Percentiles rank a stretch among this genome's conserved stretches.
Conservation (phyloP, 2,888 invertebrate species). For the Aleiodes alternator region DNA sequence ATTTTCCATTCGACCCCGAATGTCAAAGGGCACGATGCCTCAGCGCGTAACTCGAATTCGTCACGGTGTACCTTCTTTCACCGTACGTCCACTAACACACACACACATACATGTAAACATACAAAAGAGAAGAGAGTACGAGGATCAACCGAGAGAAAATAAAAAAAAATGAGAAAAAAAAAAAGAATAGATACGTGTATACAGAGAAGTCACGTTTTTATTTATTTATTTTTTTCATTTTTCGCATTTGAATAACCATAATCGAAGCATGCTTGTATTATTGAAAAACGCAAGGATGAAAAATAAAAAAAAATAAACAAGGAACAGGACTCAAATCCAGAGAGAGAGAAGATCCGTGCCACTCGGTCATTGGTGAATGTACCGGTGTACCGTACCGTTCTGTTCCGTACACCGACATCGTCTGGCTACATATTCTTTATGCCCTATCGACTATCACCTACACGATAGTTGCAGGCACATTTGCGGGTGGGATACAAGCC, state of each 20-base stretch:
- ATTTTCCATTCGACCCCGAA: slow-evolving; percentile 32
- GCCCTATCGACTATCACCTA: slow-evolving; percentile 47
- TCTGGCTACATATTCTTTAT: slow-evolving; percentile 31
- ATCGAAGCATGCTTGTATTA: slow-evolving; percentile 16
- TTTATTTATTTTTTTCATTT: slow-evolving; percentile 14
- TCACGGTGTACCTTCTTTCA: slow-evolving; percentile 33
- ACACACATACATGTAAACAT: not conserved
- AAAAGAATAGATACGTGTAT: not conserved
- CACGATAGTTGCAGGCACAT: not conserved
- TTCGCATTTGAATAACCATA: slow-evolving; percentile 20
- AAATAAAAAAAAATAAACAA: slow-evolving; percentile 40
- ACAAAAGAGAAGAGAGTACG: not conserved
- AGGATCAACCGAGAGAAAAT: too few species aligned
- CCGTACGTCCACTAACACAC: not conserved
- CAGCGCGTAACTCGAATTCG: slow-evolving; percentile 44
- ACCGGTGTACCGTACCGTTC: slow-evolving; percentile 65
- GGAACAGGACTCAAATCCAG: slow-evolving; percentile 41
- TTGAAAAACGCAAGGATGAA: slow-evolving; percentile 14
- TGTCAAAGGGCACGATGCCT: slow-evolving; percentile 45
- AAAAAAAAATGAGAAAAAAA: not conserved
- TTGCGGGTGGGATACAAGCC: too few species aligned
- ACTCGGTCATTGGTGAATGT: slow-evolving; percentile 75
- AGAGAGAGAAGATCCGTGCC: slow-evolving; percentile 70
- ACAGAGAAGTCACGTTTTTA: slow-evolving; percentile 9
- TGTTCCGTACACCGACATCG: slow-evolving; percentile 56